These are phyloP conservation scores for Porites evermanni DNA, from an alignment of 92 coral and sea anemone genomes.

Conservation along the genomic window DNA sequence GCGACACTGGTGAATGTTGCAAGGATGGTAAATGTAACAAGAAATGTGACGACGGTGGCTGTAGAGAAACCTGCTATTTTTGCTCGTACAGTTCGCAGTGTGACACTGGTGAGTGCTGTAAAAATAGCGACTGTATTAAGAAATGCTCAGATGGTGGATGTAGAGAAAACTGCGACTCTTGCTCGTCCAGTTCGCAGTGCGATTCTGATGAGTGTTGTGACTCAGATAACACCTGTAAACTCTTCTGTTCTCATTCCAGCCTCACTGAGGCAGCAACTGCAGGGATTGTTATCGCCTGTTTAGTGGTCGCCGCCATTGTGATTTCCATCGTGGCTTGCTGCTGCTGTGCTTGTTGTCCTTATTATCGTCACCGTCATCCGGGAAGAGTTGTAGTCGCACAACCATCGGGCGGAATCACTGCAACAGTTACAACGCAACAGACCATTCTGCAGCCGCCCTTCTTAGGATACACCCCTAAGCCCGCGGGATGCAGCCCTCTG, in stretches of 20 bases:
- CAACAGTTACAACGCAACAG: conserved; percentile 1
- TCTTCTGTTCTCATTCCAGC: background rate
- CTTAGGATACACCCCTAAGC: background rate
- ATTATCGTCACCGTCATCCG: conserved; percentile 12
- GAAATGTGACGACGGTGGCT: background rate
- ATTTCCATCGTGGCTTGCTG: conserved; percentile 8
- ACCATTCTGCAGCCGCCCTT: background rate
- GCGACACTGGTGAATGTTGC: background rate
- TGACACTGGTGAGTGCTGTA: background rate
- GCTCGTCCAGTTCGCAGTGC: background rate
- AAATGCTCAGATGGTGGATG: background rate
- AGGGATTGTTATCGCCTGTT: background rate
- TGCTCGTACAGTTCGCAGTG: background rate
- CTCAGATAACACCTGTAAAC: background rate
- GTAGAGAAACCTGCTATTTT: background rate
- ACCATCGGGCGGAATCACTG: background rate
- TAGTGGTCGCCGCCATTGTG: conserved; percentile 2
- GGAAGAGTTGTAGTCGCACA: conserved; percentile 9
- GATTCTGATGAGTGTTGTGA: background rate
- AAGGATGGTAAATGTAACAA: too few species aligned
- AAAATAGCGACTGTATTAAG: too few species aligned
- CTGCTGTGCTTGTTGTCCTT: conserved; percentile 40
- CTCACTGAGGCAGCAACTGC: too few species aligned
- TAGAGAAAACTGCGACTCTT: background rate
- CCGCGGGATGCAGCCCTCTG: background rate